phyloP scores from a whole-genome alignment of 23 tunicate genomes.

The Trididemnum nubilum region DNA sequence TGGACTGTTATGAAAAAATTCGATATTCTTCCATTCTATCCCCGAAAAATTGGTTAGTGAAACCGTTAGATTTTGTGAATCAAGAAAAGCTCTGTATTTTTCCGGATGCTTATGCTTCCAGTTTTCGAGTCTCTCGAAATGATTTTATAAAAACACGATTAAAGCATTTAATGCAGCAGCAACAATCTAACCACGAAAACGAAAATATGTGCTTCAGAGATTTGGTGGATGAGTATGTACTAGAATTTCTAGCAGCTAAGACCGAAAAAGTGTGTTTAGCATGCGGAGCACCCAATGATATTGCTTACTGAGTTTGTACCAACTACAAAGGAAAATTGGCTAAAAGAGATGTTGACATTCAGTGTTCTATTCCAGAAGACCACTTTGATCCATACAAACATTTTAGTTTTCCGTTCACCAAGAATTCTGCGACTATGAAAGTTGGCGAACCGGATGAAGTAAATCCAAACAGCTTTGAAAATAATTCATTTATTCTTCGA shows the following conservation, averaged over 20 bases:
- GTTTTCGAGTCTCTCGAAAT: conserved; percentile 14
- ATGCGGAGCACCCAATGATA: conserved; percentile 17
- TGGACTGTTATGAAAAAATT: not conserved
- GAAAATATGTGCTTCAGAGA: not conserved
- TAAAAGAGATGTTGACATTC: not conserved
- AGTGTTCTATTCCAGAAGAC: not conserved
- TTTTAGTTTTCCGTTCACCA: not conserved
- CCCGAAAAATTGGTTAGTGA: conserved; percentile 13
- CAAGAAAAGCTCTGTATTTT: not conserved
- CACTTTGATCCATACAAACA: conserved; percentile 8
- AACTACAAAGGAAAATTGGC: conserved; percentile 8
- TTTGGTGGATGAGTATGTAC: not conserved
- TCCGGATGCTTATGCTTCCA: not conserved
- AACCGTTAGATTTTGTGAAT: not conserved
- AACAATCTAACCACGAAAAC: not conserved
- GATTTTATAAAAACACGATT: not conserved
- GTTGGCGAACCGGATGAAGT: not conserved
- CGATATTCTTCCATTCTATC: not conserved
- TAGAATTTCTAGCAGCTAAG: not conserved
- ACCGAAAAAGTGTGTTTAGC: conserved; percentile 14
- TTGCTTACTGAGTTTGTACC: not conserved
- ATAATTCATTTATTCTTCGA: not conserved
- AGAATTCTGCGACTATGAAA: not conserved
- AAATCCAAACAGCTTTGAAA: conserved; percentile 21
- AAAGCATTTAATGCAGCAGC: not conserved